phyloP scores from a whole-genome alignment of 2,113 vertebrate genomes.

The Picathartes gymnocephalus region DNA sequence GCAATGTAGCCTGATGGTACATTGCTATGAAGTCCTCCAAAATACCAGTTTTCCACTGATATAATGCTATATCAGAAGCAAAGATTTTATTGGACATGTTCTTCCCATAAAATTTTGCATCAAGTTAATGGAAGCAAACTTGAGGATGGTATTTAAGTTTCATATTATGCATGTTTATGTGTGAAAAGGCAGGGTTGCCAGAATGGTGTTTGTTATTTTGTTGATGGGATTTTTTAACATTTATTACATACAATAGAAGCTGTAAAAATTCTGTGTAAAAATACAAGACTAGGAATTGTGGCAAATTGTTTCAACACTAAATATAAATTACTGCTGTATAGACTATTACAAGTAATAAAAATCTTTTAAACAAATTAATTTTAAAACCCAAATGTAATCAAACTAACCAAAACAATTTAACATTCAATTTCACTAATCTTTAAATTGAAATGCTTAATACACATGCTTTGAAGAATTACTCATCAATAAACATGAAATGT shows the following conservation, averaged over 20 bases:
- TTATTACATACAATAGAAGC: not conserved
- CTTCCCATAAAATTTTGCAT: not conserved
- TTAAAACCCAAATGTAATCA: slow-evolving; percentile 53
- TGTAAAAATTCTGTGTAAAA: not conserved
- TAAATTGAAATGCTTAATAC: slow-evolving; percentile 49
- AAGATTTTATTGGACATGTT: not conserved
- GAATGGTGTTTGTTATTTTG: not conserved
- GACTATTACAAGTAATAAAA: slow-evolving; percentile 49
- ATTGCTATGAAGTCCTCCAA: not conserved
- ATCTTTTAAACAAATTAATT: slow-evolving; percentile 50
- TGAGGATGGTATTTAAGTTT: slow-evolving; percentile 1
- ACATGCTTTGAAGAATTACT: slow-evolving; percentile 35
- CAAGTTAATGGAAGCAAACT: slow-evolving; percentile 8
- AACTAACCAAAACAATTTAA: slow-evolving; percentile 53
- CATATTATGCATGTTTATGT: not conserved
- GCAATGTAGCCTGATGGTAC: not conserved
- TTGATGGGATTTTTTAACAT: not conserved
- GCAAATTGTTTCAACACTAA: slow-evolving; percentile 10
- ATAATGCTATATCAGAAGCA: not conserved
- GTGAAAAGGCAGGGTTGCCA: slow-evolving; percentile 12
- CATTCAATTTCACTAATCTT: slow-evolving; percentile 23
- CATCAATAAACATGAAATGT: slow-evolving; percentile 17
- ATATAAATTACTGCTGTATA: not conserved
- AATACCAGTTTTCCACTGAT: not conserved
- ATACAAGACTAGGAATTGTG: not conserved